Evolutionary conservation across 2,113 vertebrate genomes (phyloP), one percentile per base, ranked within the genome.

Genomic region (Percina caprodes): DNA sequence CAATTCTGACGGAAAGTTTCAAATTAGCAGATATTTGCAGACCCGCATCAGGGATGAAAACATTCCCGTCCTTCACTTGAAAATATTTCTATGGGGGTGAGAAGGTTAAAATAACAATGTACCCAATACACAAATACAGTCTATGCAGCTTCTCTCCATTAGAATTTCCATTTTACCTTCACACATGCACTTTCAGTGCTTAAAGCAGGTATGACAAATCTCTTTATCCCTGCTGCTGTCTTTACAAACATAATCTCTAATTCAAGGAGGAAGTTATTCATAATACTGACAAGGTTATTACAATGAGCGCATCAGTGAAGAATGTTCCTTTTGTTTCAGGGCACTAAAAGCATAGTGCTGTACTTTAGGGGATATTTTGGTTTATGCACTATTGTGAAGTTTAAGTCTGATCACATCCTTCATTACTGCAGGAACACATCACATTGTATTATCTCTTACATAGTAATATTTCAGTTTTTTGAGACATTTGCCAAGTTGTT

Each of bases 201-300:
- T 77, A 58, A 71, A 84, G 77, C 74, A 49, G 71, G 79, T 74
- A 39, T 23, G 55, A 62, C 76, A 89, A 91, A 86, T 79, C 81
- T 82, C 81, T 83, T 77, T 59, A 83, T 86, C 73, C 79, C 63
- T 21, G 46, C 80, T 24, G 51, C 65, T 45, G 85, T 69, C 85
- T 85, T 80, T 71, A 82, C 81, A 73, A 86, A 88, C 66, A 69
- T 83, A 77, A 88, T 87, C 84, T 88, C 46, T 45, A 51, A 83
- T 81, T 87, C 45, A 82, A 66, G 33, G 18, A 45, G 56, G 75
- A 80, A 80, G 71, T 83, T 42, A 39, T 61, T 82, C 49, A 56
- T 62, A 79, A 77, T 46, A 18, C 75, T 1, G 67, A 75, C 86
- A 84, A 86, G 88, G 82, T 87, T 83, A 70, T 84, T 73, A 58